These are phyloP conservation scores for Pangasius larnaudii DNA, from an alignment of 2,797 vertebrate species.

Conservation along the genomic window DNA sequence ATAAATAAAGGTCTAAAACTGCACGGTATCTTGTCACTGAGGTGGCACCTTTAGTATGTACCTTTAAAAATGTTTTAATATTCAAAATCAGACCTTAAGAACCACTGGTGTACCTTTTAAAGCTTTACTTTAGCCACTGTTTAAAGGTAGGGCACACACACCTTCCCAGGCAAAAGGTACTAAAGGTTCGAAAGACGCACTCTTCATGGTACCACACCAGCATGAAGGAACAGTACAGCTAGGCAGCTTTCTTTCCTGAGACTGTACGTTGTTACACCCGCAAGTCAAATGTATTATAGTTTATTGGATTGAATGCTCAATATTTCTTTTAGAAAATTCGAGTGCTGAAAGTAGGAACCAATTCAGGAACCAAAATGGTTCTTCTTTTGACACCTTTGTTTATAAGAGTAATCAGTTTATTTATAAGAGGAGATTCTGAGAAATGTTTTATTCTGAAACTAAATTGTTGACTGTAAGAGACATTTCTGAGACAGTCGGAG, in stretches of 20 bases:
- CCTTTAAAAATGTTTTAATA: not conserved
- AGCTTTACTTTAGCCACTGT: not conserved
- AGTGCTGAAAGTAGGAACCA: not conserved
- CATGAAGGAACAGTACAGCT: not conserved
- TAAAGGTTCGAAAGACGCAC: too few species aligned
- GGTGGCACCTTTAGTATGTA: not conserved
- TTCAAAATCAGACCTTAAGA: not conserved
- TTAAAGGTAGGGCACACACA: not conserved
- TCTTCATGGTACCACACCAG: not conserved
- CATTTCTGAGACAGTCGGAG: not conserved
- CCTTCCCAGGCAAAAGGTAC: not conserved
- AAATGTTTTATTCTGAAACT: not conserved
- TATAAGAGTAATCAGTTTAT: not conserved
- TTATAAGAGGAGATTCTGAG: not conserved
- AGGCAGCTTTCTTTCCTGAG: not conserved
- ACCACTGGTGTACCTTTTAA: not conserved
- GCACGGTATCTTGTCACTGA: not conserved
- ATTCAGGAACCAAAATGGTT: not conserved
- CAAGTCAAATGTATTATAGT: not conserved
- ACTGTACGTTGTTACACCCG: not conserved
- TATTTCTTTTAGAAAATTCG: not conserved
- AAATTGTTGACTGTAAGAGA: not conserved
- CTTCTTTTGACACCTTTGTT: not conserved
- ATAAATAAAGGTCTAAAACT: not conserved
- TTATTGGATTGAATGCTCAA: not conserved